Percentiles rank a stretch among this genome's conserved stretches.
Conservation (phyloP, 2,888 invertebrate genomes). For the Thera obeliscata region DNA sequence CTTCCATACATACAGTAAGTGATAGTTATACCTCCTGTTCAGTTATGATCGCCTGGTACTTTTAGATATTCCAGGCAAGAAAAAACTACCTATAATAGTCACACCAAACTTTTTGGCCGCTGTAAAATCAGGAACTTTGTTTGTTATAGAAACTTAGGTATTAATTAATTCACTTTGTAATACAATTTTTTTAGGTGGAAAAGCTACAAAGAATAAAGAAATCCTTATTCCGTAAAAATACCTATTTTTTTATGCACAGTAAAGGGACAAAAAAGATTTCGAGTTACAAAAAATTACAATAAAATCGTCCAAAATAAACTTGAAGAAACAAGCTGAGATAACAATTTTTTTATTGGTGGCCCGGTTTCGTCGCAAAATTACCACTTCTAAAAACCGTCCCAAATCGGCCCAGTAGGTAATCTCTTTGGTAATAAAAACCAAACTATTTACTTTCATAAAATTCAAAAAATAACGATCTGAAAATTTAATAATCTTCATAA, state of each 20-base stretch:
- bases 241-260: too few relatives aligned
- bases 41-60: conserved; percentile 11
- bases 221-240: too few relatives aligned
- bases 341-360: conserved; percentile 30
- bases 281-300: too few relatives aligned
- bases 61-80: background rate
- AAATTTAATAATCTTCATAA: too few relatives aligned
- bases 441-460: conserved; percentile 2
- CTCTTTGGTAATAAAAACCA: conserved; percentile 29
- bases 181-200: too few relatives aligned
- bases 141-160: too few relatives aligned
- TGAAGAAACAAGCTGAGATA: conserved; percentile 23
- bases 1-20: conserved; percentile 91
- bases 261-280: too few relatives aligned
- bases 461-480: too few relatives aligned
- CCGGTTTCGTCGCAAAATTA: conserved; percentile 21
- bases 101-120: too few relatives aligned
- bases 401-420: conserved; percentile 22
- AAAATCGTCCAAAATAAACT: background rate
- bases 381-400: conserved; percentile 22
- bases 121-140: background rate
- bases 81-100: too few relatives aligned
- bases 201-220: too few relatives aligned
- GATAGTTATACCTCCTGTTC: background rate
- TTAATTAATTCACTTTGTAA: too few relatives aligned